Evolutionary conservation across 2,797 vertebrate genomes (phyloP), one percentile per base, ranked within the genome.

Genomic region (Malacoraja senta): DNA sequence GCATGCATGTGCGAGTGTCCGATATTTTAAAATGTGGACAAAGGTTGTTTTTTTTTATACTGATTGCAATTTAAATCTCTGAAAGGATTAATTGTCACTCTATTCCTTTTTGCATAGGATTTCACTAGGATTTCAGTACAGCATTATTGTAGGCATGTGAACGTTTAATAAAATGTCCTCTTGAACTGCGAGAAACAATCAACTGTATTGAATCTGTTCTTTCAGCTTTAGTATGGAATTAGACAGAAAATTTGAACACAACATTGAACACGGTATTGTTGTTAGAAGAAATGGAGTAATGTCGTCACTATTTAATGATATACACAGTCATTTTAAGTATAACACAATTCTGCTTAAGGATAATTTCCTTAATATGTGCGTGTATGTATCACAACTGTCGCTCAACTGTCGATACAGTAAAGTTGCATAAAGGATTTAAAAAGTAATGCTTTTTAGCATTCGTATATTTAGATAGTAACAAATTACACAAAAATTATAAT

Each of bases 131-230:
- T 68, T 68, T 65, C n/a, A 68, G 63, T 68, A 68, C 9, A 88
- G 8, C 15, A 19, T 88, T 32, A 68, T 35, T 29, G n/a, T 68
- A 32, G 84, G 17, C 17, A 8, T 88, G 84, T 68, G 63, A 68
- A 88, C 65, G n/a, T 88, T 68, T 63, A n/a, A 68, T 88, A 88
- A 68, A 88, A 24, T 65, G 61, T 35, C 63, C 84, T n/a, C 84
- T 61, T 84, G 24, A 84, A 61, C 81, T 61, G 21, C 35, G 84
- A 63, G 61, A 58, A 84, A 26, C 26, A 58, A 61, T 53, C 26
- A 15, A 1, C 15, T 61, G 8, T 68, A 68, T 10, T 88, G 63
- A 88, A 35, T 68, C 21, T 88, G 61, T 88, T 4, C 17, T 68
- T 88, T 88, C 63, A 68, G 84, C 9, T 19, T 68, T 9, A 19